These are phyloP conservation scores for Rhingia campestris DNA, from an alignment of 2,888 invertebrate genomes.

Conservation along the genomic window DNA sequence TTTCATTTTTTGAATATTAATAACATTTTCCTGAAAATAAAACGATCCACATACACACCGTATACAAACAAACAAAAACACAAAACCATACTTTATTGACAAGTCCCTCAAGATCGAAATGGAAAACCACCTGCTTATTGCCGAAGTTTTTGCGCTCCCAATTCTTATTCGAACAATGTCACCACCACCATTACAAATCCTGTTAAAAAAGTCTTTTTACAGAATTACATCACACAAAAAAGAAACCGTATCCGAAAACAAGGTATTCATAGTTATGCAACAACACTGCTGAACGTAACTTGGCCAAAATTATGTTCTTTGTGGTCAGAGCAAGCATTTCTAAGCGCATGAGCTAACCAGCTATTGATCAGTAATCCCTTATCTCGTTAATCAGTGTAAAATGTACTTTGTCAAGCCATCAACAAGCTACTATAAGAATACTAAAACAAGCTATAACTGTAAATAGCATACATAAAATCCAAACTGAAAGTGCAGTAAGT, in stretches of 20 bases:
- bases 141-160: constrained; percentile 82
- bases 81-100: constrained; percentile 63
- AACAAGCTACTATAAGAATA: constrained; percentile 25
- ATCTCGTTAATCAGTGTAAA: constrained; percentile 9
- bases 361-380: constrained; percentile 13
- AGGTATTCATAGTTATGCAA: constrained; percentile 80
- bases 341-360: constrained; percentile 35
- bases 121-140: constrained; percentile 82
- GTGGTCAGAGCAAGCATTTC: constrained; percentile 24
- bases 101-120: constrained; percentile 81
- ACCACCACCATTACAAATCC: constrained; percentile 78
- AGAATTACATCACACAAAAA: constrained; percentile 82
- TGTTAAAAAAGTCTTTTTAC: constrained; percentile 80
- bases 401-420: not conserved
- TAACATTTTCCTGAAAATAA: constrained; percentile 52
- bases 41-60: constrained; percentile 21
- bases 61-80: constrained; percentile 52
- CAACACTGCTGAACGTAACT: constrained; percentile 35
- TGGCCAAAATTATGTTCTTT: constrained; percentile 63
- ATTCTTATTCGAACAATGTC: constrained; percentile 79
- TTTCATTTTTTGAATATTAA: constrained; percentile 45
- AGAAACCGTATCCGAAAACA: constrained; percentile 82
- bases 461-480: constrained; percentile 14
- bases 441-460: constrained; percentile 41
- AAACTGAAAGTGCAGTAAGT: constrained; percentile 25